Evolutionary conservation across 2,113 vertebrate species (phyloP).

Genomic region (Diadophis punctatus): DNA sequence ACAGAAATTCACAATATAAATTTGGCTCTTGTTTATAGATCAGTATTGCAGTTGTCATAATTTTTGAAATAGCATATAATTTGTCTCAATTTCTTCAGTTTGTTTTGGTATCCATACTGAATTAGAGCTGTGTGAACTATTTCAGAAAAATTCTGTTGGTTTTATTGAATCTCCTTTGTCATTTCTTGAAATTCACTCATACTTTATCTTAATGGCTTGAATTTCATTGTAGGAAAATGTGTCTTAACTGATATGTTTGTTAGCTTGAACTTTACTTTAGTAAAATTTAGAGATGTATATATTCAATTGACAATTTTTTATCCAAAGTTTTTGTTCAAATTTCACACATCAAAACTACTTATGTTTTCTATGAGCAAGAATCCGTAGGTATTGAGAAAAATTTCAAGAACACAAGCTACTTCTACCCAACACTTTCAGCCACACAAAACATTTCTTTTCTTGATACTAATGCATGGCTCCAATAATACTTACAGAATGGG

Average conservation of each 20-base stretch:
- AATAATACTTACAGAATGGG: neutral
- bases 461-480: neutral
- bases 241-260: neutral
- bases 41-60: neutral
- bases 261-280: neutral
- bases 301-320: neutral
- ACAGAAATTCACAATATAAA: neutral
- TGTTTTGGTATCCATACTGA: neutral
- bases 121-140: neutral
- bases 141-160: neutral
- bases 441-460: neutral
- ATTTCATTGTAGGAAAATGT: neutral
- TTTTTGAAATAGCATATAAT: neutral
- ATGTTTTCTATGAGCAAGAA: neutral
- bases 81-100: neutral
- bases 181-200: neutral
- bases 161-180: neutral
- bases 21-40: neutral
- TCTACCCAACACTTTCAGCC: neutral
- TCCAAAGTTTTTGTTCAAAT: neutral
- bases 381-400: neutral
- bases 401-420: neutral
- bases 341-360: neutral
- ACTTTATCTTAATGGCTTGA: neutral
- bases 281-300: neutral